A percentile compares a stretch with the other conserved stretches of the same genome.
Evolutionary conservation across 2,888 invertebrate species (phyloP).

Genomic region (Drosophila prolongata): DNA sequence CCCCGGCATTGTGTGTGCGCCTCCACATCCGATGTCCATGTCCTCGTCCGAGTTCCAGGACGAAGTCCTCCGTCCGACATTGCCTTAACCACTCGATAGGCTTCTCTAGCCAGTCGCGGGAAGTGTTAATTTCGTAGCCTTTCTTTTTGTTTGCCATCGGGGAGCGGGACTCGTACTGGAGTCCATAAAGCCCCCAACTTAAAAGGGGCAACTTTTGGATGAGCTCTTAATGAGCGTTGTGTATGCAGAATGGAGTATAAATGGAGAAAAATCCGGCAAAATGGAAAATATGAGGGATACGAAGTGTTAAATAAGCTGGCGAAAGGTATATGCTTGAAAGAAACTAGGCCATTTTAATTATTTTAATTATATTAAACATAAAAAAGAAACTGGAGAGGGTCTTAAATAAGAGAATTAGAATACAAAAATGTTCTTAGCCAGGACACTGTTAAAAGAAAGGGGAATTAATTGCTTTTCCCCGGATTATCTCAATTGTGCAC

Average conservation of each 20-base stretch:
- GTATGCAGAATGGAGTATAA: conserved; percentile 39
- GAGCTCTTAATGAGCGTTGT: conserved; percentile 47
- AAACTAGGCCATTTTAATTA: conserved; percentile 16
- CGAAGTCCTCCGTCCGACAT: conserved; percentile 42
- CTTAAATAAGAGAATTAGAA: neutral
- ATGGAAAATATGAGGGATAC: conserved; percentile 16
- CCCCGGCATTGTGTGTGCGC: conserved; percentile 40
- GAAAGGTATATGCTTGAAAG: conserved; percentile 24
- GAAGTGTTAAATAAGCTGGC: conserved; percentile 26
- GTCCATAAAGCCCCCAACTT: conserved; percentile 30
- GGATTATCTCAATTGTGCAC: neutral
- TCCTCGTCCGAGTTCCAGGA: conserved; percentile 29
- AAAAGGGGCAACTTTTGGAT: conserved; percentile 45
- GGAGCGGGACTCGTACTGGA: conserved; percentile 15
- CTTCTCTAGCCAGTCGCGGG: conserved; percentile 57
- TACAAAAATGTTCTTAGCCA: neutral
- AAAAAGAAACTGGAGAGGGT: neutral
- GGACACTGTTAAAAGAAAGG: neutral
- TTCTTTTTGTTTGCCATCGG: conserved; percentile 68
- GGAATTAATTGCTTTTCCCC: conserved; percentile 2
- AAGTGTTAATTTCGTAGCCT: conserved; percentile 76
- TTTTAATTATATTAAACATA: conserved; percentile 36
- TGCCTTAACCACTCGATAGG: conserved; percentile 71
- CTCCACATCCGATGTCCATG: conserved; percentile 34
- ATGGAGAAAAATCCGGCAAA: conserved; percentile 41